Base-by-base conservation (phyloP, 1,140 invertebrate genomes). In the Procambarus clarkii region DNA sequence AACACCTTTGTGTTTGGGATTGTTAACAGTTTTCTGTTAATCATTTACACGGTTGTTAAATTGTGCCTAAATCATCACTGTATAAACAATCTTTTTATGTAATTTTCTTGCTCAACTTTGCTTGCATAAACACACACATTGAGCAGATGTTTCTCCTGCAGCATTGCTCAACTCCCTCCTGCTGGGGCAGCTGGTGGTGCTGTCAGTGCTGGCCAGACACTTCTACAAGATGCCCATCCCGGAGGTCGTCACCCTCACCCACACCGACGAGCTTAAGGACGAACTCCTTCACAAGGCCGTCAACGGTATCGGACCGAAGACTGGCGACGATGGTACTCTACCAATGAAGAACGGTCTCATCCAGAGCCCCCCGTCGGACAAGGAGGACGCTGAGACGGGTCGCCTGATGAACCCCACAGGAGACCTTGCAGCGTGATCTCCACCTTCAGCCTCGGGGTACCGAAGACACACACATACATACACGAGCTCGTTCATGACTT, bases 111-210 rank as follows among this genome's bases (percentile, higher is more conserved):
- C 34, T 34, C 34, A 34, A 34, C 34, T 34, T 34, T 34, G 13
- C 34, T 2, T 69, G 11, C 34, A 1, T 13, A 34, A 34, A 18
- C 9, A 2, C 34, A n/a, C 1, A 18, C 11, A 46, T 64, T 79
- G n/a, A 2, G 50, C 50, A 54, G 50, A 13, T 5, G 50, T 54
- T 18, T 77, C 34, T 78, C 18, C 86, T 69, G 3, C 92, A 93
- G 92, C 86, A 3, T 71, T 93, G 24, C 77, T 93, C 24, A 92
- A 91, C 87, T 89, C 90, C n/a, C 74, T 93, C 15, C 79, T 93
- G 48, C 34, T 93, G 91, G 92, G 92, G 7, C 92, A 93, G 74
- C 77, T 93, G 48, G 83, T 93, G 64, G 74, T 93, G 24, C 88
- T 93, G 87, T 74, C 83, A 2, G 77, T 92, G 5, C 21, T 93